Evolutionary conservation across 1,140 invertebrate genomes (phyloP), one percentile per base, ranked within the genome.

Genomic region (Vanessa tameamea): DNA sequence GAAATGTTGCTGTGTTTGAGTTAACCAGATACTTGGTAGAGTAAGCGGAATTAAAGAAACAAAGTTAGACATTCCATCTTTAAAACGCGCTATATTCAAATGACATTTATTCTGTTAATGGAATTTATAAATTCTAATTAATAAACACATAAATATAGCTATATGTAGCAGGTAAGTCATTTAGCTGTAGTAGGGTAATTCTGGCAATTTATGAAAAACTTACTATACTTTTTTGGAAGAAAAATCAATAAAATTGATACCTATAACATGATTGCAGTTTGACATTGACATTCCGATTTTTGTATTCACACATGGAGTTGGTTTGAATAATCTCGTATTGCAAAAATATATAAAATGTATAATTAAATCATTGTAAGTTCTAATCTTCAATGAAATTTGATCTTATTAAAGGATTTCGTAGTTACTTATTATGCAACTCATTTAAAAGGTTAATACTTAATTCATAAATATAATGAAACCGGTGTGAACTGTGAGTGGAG

Each of bases 361-460:
- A 7, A 11, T 31, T 59, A 5, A 31, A 59, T 59, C 26, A 37
- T 69, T 7, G 15, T 31, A 31, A 31, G 26, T 31, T 31, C 26
- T 31, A 31, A 6, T 31, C 26, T 31, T 31, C 26, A 31, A 73
- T 73, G 72, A 67, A 16, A 59, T 50, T 53, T 5, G 23, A 37
- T 20, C 9, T 16, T n/a, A 26, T 63, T 23, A 61, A 50, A 51
- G 57, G 47, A 14, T 20, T 51, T 13, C 26, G 65, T 63, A 68
- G 57, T 68, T 68, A 43, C 57, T 61, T 68, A 68, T 64, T 64
- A 71, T 47, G n/a, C 11, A 37, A 26, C n/a, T 3, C 16, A 51
- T 15, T 43, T 64, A 53, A 66, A 67, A 61, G 64, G 64, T 73
- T 67, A 53, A 16, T 59, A 5, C n/a, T 43, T 43, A 43, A 9